Evolutionary conservation across 2,888 invertebrate genomes (phyloP), one percentile per base, ranked within the genome.

Genomic region (Campaea margaritaria): DNA sequence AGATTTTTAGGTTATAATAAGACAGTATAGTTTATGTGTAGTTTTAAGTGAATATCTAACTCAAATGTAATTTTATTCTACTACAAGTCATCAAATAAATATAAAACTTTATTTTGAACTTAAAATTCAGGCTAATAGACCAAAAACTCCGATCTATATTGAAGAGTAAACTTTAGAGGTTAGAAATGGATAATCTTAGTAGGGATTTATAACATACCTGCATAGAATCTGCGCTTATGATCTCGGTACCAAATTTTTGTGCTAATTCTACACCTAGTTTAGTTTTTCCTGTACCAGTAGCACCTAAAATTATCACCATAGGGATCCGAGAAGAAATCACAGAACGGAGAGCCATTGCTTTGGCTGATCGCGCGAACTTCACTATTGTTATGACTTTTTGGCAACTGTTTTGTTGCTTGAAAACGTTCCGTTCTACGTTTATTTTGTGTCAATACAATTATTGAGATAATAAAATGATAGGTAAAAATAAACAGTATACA

Each of bases 181-280:
- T 88, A 89, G 69, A 66, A 72, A 27, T 16, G 64, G 21, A 21
- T 36, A 12, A 21, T 9, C 16, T 55, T 44, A 9, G 2, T 31
- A 31, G 41, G 7, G 2, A 21, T 65, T 50, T 60, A 51, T 34
- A 42, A 75, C 79, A 72, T 81, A 98, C 98, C 95, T 99, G 99
- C 99, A 99, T 99, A 15, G 99, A 99, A 94, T 99, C 99, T 0
- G 99, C 99, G 79, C 98, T 99, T 62, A 99, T 96, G 58, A 99
- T 96, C 94, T 99, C 99, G 27, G 98, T 97, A 69, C 93, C 93
- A 85, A 96, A 98, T 80, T 93, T 95, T 75, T 95, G 94, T 0
- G 98, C 99, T 67, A 99, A 91, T 93, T 99, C 97, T 59, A 99
- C 93, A 58, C 98, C 97, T 71, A 99, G 92, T 89, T 99, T 99